Conservation (phyloP, 2,113 vertebrate species). For the Varanus salvator region DNA sequence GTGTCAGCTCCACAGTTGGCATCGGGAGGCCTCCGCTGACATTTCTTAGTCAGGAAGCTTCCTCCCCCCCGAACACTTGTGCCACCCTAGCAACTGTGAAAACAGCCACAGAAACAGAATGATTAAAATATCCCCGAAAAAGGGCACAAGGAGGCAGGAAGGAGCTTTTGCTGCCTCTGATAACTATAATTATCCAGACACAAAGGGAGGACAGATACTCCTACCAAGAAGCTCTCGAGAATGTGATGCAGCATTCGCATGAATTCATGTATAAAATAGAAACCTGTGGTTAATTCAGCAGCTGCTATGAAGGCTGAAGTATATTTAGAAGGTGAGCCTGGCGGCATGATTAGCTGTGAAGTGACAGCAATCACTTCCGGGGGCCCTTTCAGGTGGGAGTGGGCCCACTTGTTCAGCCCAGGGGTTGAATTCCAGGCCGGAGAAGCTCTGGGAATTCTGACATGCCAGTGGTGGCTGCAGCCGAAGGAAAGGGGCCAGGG, state of each 20-base stretch:
- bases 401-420: too few relatives aligned
- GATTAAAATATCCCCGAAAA: slow-evolving; percentile 42
- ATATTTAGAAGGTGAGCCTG: slow-evolving; percentile 71
- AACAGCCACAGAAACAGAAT: slow-evolving; percentile 47
- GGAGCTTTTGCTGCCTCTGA: neutral
- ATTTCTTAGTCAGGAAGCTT: slow-evolving; percentile 24
- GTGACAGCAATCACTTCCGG: slow-evolving; percentile 44
- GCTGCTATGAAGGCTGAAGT: slow-evolving; percentile 44
- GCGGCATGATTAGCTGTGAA: slow-evolving; percentile 62
- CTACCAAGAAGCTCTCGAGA: slow-evolving; percentile 24
- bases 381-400: too few relatives aligned
- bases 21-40: slow-evolving; percentile 34
- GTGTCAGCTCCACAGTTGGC: neutral
- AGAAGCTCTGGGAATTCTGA: too few relatives aligned
- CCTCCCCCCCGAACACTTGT: slow-evolving; percentile 40
- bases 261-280: slow-evolving; percentile 61
- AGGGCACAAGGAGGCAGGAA: neutral
- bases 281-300: slow-evolving; percentile 55
- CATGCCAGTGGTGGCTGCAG: too few relatives aligned
- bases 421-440: too few relatives aligned
- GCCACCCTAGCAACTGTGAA: slow-evolving; percentile 54
- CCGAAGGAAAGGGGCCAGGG: too few relatives aligned
- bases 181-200: slow-evolving; percentile 64
- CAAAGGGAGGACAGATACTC: slow-evolving; percentile 49
- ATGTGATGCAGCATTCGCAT: neutral